Conservation (phyloP, 2,797 vertebrate species). For the Epinephelus coioides region DNA sequence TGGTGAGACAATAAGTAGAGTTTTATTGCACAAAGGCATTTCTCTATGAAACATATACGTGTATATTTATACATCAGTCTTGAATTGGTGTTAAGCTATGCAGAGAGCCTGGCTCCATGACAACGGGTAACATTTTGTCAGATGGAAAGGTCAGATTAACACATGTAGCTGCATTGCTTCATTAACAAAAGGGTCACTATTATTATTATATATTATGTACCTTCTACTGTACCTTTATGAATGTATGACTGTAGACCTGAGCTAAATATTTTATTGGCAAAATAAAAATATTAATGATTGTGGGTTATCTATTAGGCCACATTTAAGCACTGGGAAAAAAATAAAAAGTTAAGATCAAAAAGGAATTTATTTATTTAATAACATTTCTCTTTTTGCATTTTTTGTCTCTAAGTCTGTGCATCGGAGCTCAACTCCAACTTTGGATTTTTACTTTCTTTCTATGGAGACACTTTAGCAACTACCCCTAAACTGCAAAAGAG, state of each 20-base stretch:
- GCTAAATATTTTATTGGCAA: background rate
- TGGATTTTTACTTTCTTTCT: slow-evolving; percentile 57
- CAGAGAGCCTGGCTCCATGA: slow-evolving; percentile 66
- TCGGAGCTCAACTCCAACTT: slow-evolving; percentile 38
- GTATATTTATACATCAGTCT: slow-evolving; percentile 31
- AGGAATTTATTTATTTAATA: background rate
- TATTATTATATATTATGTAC: background rate
- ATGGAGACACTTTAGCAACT: slow-evolving; percentile 49
- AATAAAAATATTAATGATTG: too few relatives aligned
- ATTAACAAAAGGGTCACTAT: slow-evolving; percentile 55
- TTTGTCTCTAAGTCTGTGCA: background rate
- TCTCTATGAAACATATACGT: slow-evolving; percentile 59
- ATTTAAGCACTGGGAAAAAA: too few relatives aligned
- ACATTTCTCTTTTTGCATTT: slow-evolving; percentile 3
- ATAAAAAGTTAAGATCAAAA: too few relatives aligned
- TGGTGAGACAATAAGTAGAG: slow-evolving; percentile 71
- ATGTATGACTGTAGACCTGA: slow-evolving; percentile 15
- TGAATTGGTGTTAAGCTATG: slow-evolving; percentile 57
- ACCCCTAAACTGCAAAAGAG: slow-evolving; percentile 73
- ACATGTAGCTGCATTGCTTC: slow-evolving; percentile 57
- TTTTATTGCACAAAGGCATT: slow-evolving; percentile 72
- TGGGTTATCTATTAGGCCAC: too few relatives aligned
- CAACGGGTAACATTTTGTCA: slow-evolving; percentile 70
- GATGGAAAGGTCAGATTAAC: slow-evolving; percentile 78
- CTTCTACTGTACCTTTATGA: slow-evolving; percentile 36